Evolutionary conservation across 2,113 vertebrate species (phyloP), one percentile per base, ranked within the genome.

Genomic region (Hylia prasina): DNA sequence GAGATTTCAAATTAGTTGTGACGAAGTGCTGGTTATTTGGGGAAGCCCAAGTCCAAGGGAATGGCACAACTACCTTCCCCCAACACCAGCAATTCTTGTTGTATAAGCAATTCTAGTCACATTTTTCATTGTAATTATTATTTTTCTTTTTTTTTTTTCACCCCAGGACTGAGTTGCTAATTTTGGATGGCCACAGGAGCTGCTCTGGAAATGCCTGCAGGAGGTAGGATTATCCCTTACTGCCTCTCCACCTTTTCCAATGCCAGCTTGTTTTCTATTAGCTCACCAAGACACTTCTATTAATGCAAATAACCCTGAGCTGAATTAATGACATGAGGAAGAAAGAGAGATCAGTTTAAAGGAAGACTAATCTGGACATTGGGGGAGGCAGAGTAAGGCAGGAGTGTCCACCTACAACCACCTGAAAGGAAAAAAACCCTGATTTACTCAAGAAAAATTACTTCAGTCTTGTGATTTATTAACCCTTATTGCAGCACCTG

Each of bases 81-180:
- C 47, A 33, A 7, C 31, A 57, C 8, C 28, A 0, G 0, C 75
- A 39, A 50, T 11, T 64, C 33, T 45, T 39, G 28, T 40, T 37
- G 6, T 4, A 2, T 17, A 23, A 33, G 13, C 1, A 0, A 33
- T 13, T 11, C 16, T 50, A 30, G 2, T 75, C 20, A 19, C 2
- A 3, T 63, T 80, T 64, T 42, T 56, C 19, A 14, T 77, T 14
- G 24, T 5, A 7, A 24, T 9, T 77, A n/a, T 50, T 24, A 2
- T 5, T 10, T 2, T 72, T 22, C 14, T 1, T 6, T 19, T 1
- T 1, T 5, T 8, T 10, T 28, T 24, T 2, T 4, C 18, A 22
- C 17, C 18, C 14, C 40, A 86, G 86, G 53, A 30, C 30, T 39
- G 42, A 60, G 10, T 7, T 90, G 37, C 21, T 51, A 0, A 45